Conservation (phyloP, 2,797 vertebrate species). For the Loris lydekkerianus region DNA sequence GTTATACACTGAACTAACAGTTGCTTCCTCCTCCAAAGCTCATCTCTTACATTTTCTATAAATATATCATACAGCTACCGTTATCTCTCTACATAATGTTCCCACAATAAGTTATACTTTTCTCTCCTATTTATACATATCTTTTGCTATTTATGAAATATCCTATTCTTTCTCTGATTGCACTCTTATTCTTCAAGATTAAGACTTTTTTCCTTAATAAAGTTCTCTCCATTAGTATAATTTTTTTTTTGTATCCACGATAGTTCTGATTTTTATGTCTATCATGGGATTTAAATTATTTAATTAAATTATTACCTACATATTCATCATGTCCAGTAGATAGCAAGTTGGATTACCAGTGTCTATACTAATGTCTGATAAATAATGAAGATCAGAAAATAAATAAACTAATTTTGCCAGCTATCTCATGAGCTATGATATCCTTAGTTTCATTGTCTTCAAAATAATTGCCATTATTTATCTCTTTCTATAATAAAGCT, state of each 20-base stretch:
- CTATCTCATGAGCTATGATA: not conserved
- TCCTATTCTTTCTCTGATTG: not conserved
- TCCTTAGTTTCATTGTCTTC: not conserved
- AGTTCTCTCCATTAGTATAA: not conserved
- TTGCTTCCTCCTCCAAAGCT: not conserved
- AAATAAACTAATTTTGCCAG: not conserved
- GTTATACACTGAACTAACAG: not conserved
- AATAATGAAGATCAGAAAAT: not conserved
- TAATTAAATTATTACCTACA: not conserved
- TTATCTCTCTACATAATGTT: not conserved
- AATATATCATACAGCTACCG: not conserved
- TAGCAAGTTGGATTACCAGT: not conserved
- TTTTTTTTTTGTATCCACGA: not conserved
- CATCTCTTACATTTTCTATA: not conserved
- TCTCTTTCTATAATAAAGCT: not conserved
- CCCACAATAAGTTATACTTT: not conserved
- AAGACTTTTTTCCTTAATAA: not conserved
- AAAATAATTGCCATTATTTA: not conserved
- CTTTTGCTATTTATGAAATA: not conserved
- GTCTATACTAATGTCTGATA: not conserved
- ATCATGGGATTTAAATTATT: not conserved
- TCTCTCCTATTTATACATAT: not conserved
- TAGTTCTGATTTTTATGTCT: not conserved
- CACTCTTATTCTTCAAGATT: not conserved
- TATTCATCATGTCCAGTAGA: not conserved